These are phyloP conservation scores for Hyperoplus immaculatus DNA, from an alignment of 2,797 vertebrate genomes.

Conservation along the genomic window DNA sequence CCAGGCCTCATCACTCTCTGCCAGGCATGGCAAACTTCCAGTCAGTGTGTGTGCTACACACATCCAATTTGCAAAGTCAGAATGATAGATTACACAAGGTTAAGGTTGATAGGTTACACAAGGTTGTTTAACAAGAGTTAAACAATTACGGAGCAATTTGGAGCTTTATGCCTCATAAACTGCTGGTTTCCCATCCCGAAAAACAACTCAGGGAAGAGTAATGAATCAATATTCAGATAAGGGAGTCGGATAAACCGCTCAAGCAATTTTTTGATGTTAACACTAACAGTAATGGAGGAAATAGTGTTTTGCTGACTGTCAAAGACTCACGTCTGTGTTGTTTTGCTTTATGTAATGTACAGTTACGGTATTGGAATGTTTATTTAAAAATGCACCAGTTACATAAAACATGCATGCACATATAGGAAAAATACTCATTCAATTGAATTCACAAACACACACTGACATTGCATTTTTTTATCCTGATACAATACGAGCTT, in stretches of 20 bases:
- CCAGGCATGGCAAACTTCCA: conserved; percentile 74
- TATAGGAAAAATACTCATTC: not conserved
- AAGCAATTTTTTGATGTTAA: conserved; percentile 39
- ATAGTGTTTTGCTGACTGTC: conserved; percentile 17
- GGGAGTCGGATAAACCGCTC: conserved; percentile 39
- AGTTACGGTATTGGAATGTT: conserved; percentile 16
- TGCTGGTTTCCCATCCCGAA: conserved; percentile 51
- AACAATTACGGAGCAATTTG: conserved; percentile 81
- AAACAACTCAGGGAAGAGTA: conserved; percentile 63
- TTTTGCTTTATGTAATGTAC: not conserved
- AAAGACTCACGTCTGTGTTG: conserved; percentile 2
- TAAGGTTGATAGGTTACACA: conserved; percentile 79
- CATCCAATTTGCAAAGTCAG: conserved; percentile 72
- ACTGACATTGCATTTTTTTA: conserved; percentile 19
- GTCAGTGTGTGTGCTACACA: conserved; percentile 55
- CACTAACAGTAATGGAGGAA: conserved; percentile 43
- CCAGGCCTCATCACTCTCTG: conserved; percentile 78
- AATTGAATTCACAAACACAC: not conserved
- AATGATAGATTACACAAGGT: conserved; percentile 80
- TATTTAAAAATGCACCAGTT: not conserved
- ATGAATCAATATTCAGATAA: conserved; percentile 61
- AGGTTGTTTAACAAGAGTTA: conserved; percentile 78
- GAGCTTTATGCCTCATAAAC: conserved; percentile 68
- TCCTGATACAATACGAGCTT: conserved; percentile 1
- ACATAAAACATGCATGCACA: conserved; percentile 2